Conservation (phyloP, 2,113 vertebrate genomes). For the Shinisaurus crocodilurus region DNA sequence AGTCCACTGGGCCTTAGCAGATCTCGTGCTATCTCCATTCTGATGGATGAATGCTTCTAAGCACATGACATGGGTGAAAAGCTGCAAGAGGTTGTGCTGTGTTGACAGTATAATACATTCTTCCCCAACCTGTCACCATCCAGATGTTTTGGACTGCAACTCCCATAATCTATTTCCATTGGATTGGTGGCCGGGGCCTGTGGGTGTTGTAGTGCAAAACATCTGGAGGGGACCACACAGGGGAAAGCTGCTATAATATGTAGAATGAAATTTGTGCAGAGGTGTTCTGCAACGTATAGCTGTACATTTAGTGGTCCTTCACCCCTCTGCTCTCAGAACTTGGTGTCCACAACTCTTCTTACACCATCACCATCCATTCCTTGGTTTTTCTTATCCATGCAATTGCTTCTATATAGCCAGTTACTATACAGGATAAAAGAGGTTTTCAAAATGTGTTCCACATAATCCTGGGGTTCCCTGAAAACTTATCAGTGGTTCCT, state of each 20-base stretch:
- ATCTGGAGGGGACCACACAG: no score
- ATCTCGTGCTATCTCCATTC: neutral
- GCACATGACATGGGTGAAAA: accelerated
- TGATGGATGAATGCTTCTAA: neutral
- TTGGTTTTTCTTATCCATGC: neutral
- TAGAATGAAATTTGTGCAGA: neutral
- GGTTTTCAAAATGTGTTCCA: neutral
- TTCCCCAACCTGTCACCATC: no score
- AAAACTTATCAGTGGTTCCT: neutral
- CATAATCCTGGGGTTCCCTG: neutral
- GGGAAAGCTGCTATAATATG: neutral
- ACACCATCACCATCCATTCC: neutral
- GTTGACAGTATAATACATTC: neutral
- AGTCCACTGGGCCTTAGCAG: neutral
- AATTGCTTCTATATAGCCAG: neutral
- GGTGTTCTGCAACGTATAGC: neutral
- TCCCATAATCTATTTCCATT: no score
- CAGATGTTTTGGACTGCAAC: no score
- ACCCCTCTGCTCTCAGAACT: no score
- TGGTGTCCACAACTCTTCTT: neutral
- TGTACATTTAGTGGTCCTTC: no score
- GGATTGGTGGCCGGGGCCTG: no score
- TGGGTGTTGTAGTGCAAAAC: no score
- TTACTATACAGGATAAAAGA: neutral
- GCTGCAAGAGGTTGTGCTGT: accelerated